Evolutionary conservation across 2,113 vertebrate species (phyloP).

Genomic region (Lophotis ruficrista): DNA sequence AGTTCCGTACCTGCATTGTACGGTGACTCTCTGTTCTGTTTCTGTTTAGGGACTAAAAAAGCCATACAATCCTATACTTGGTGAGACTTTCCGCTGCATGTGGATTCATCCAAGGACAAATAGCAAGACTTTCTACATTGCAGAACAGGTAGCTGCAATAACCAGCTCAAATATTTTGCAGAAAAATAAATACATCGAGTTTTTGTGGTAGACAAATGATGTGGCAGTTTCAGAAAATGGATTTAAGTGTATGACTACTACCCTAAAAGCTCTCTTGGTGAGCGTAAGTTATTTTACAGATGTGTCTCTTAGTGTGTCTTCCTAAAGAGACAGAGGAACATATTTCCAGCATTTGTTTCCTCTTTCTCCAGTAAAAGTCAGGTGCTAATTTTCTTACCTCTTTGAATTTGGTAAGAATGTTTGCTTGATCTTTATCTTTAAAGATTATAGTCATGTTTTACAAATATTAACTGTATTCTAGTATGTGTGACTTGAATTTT

Average conservation of each 20-base stretch:
- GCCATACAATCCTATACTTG: slow-evolving; percentile 98
- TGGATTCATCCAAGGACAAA: slow-evolving; percentile 95
- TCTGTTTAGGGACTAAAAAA: slow-evolving; percentile 92
- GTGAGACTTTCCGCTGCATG: slow-evolving; percentile 95
- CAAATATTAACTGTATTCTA: not conserved
- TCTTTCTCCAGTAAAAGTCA: not conserved
- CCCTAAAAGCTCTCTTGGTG: not conserved
- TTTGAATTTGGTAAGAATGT: not conserved
- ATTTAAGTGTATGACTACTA: not conserved
- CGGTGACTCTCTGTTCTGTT: not conserved
- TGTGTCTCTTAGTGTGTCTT: not conserved
- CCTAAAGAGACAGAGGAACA: not conserved
- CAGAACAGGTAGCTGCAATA: slow-evolving; percentile 87
- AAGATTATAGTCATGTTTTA: not conserved
- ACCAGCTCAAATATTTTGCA: not conserved
- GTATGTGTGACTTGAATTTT: not conserved
- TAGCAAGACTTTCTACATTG: slow-evolving; percentile 98
- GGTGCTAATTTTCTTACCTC: not conserved
- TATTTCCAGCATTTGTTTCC: not conserved
- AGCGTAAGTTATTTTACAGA: not conserved
- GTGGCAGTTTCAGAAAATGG: not conserved
- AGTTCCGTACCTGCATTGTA: not conserved
- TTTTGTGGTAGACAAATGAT: not conserved
- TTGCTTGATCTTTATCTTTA: not conserved
- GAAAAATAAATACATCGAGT: not conserved